phyloP scores from a whole-genome alignment of 1,140 invertebrate genomes.

The Hydropsyche tenuis region DNA sequence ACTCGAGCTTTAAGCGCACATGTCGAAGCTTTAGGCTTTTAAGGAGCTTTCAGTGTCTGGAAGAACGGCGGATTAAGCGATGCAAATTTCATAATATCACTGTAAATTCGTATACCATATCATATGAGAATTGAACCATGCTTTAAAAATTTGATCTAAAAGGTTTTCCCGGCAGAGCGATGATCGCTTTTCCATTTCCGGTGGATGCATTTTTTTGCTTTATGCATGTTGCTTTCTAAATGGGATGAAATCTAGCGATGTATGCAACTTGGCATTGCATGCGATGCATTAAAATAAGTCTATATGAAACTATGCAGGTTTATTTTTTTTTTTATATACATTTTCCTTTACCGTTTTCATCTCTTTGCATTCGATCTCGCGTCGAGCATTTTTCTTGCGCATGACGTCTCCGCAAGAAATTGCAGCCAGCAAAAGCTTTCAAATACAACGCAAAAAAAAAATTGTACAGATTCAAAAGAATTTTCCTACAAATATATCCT shows the following conservation, averaged over 20 bases:
- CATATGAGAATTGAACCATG: too few relatives aligned
- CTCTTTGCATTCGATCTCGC: constrained; percentile 8
- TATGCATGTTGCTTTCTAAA: background rate
- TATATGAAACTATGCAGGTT: background rate
- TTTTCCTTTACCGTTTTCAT: background rate
- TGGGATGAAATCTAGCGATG: constrained; percentile 7
- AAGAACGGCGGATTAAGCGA: background rate
- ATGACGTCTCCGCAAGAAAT: constrained; percentile 1
- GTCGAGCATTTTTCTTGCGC: background rate
- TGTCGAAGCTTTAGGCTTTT: background rate
- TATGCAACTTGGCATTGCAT: background rate
- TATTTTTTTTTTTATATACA: background rate
- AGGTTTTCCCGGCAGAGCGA: background rate
- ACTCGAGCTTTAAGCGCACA: background rate
- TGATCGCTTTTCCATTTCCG: constrained; percentile 19
- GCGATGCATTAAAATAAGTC: constrained; percentile 4
- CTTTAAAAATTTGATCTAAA: too few relatives aligned
- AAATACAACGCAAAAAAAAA: background rate
- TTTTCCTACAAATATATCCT: too few relatives aligned
- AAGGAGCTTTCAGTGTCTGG: background rate
- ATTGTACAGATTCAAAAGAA: background rate
- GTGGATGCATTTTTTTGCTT: background rate
- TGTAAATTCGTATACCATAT: too few relatives aligned
- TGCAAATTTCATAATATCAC: background rate
- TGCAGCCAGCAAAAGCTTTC: constrained; percentile 15